Conservation (phyloP, 2,888 invertebrate species). For the Heteromyza rotundicornis region DNA sequence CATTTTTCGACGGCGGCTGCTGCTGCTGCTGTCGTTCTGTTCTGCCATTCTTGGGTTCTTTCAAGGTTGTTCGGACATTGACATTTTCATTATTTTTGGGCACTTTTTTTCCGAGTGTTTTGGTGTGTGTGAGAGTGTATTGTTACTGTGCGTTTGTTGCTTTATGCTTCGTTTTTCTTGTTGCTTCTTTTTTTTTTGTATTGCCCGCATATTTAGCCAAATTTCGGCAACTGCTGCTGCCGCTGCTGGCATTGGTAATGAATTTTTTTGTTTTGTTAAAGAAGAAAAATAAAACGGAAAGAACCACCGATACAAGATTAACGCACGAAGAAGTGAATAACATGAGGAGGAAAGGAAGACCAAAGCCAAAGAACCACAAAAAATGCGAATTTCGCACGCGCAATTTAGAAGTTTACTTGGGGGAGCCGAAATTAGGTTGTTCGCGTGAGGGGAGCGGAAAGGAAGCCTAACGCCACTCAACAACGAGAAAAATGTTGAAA, state of each 20-base stretch:
- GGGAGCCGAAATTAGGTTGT: too few relatives aligned
- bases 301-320: background rate
- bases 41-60: slow-evolving; percentile 56
- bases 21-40: too few relatives aligned
- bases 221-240: background rate
- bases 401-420: too few relatives aligned
- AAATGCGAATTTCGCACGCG: too few relatives aligned
- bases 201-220: slow-evolving; percentile 11
- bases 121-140: slow-evolving; percentile 34
- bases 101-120: slow-evolving; percentile 30
- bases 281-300: background rate
- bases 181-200: slow-evolving; percentile 7
- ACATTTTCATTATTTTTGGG: slow-evolving; percentile 56
- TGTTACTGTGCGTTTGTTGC: slow-evolving; percentile 9
- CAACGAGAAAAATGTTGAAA: too few relatives aligned
- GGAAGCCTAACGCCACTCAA: too few relatives aligned
- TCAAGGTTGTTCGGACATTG: slow-evolving; percentile 64
- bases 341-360: too few relatives aligned
- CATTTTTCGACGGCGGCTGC: too few relatives aligned
- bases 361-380: too few relatives aligned
- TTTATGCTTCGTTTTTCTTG: slow-evolving; percentile 12
- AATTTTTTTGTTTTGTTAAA: slow-evolving; percentile 18
- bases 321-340: background rate
- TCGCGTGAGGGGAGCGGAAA: too few relatives aligned
- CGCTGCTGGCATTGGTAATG: slow-evolving; percentile 28